phyloP scores from a whole-genome alignment of 2,888 invertebrate species.

The Himalopsyche anomala region DNA sequence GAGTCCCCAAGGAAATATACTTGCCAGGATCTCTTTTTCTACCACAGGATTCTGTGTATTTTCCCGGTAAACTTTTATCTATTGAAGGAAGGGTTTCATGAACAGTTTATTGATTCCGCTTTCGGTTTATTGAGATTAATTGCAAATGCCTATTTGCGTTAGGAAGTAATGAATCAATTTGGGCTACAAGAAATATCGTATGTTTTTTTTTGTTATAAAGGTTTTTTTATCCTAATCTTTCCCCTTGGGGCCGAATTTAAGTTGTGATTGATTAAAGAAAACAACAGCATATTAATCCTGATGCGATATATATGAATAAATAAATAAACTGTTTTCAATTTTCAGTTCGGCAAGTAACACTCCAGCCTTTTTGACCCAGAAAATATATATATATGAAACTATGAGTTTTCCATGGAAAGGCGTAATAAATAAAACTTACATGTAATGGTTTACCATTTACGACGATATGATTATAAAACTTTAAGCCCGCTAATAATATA shows the following conservation, averaged over 20 bases:
- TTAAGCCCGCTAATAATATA: too few species aligned
- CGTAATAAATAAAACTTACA: too few species aligned
- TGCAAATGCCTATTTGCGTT: constrained; percentile 42
- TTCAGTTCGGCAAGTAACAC: too few species aligned
- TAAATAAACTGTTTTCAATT: too few species aligned
- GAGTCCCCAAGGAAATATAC: constrained; percentile 44
- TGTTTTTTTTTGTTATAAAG: neutral
- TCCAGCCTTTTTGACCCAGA: too few species aligned
- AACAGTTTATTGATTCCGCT: constrained; percentile 42
- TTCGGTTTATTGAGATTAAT: constrained; percentile 38
- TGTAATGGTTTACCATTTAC: too few species aligned
- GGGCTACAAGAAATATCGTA: neutral
- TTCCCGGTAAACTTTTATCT: constrained; percentile 36
- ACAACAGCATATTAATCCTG: too few species aligned
- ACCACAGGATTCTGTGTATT: constrained; percentile 12
- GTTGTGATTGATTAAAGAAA: constrained; percentile 1
- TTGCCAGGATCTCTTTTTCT: constrained; percentile 17
- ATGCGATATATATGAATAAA: too few species aligned
- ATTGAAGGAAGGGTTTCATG: constrained; percentile 31
- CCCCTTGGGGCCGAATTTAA: too few species aligned
- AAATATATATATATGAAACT: too few species aligned
- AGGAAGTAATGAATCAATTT: constrained; percentile 39
- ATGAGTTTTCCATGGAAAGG: too few species aligned
- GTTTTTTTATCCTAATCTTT: neutral
- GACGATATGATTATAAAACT: too few species aligned